Evolutionary conservation across 2,113 vertebrate genomes (phyloP), one percentile per base, ranked within the genome.

Genomic region (Falco punctatus): DNA sequence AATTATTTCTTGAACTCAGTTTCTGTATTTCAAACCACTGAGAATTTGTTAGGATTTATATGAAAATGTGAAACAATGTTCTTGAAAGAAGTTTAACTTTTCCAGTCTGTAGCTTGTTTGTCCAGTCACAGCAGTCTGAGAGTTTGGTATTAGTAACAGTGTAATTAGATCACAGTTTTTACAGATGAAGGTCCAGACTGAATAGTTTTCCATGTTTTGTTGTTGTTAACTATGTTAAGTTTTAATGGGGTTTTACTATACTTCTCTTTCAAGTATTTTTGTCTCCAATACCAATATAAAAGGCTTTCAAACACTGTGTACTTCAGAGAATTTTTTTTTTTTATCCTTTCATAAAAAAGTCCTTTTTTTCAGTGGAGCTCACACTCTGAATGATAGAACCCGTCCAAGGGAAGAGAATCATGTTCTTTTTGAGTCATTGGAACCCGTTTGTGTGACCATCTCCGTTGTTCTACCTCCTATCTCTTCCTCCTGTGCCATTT

Each of bases 381-480:
- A 30, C 3, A 21, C 13, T 61, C 70, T 19, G 20, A 52, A n/a
- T 75, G 42, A 42, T 73, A 20, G 12, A 73, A 5, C 12, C 18
- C 55, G 24, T 66, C 28, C 48, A 70, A 23, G n/a, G 32, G 46
- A 54, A 51, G 28, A 78, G 42, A 71, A 33, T 18, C 16, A 27
- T 14, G 7, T 32, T 67, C 46, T 69, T 27, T 3, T 69, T 2
- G 10, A 77, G 30, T 48, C 11, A 3, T 8, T 72, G 38, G 38
- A 79, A 67, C 28, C 20, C 57, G 64, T 20, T 33, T 4, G 3
- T 0, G 0, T 26, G 51, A 55, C 61, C 38, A 12, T 78, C 61
- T 81, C 48, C 85, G 75, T 49, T 0, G 0, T 81, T 74, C 40
- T 46, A 13, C 22, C 7, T 92, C 42, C 46, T 3, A 3, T 66